These are phyloP conservation scores for Limnephilus lunatus DNA, from an alignment of 2,888 invertebrate genomes.

Conservation along the genomic window DNA sequence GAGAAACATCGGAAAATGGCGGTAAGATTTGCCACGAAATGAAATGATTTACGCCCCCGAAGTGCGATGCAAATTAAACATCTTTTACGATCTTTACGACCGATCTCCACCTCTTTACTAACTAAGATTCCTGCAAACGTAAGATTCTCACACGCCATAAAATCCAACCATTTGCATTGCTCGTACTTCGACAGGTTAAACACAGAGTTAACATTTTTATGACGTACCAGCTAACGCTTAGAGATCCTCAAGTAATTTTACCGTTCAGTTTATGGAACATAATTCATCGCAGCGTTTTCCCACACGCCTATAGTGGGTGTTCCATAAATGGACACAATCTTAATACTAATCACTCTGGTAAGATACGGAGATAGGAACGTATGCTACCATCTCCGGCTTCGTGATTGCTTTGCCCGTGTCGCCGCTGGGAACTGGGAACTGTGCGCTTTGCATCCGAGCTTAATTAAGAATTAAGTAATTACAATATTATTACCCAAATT, in stretches of 20 bases:
- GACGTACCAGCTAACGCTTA: not conserved
- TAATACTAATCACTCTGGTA: constrained; percentile 43
- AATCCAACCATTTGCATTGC: not conserved
- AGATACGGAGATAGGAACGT: constrained; percentile 26
- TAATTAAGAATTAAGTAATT: not conserved
- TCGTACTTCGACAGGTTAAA: not conserved
- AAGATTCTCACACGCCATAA: constrained; percentile 4
- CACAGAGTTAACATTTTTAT: not conserved
- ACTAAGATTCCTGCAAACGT: not conserved
- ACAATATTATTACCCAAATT: too few species aligned
- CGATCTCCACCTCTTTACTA: not conserved
- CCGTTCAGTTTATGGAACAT: not conserved
- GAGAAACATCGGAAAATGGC: constrained; percentile 33
- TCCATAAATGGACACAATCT: constrained; percentile 51
- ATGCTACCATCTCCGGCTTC: not conserved
- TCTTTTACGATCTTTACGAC: constrained; percentile 35
- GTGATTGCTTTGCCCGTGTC: not conserved
- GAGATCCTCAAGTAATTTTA: not conserved
- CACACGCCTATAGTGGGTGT: constrained; percentile 46
- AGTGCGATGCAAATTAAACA: constrained; percentile 35
- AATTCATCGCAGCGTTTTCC: constrained; percentile 25
- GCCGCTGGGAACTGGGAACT: not conserved
- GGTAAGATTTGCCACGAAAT: constrained; percentile 19
- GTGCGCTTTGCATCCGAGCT: not conserved
- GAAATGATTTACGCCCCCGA: constrained; percentile 46